These are phyloP conservation scores for Pterocles orientalis DNA, from an alignment of 2,113 vertebrate species.

Conservation along the genomic window DNA sequence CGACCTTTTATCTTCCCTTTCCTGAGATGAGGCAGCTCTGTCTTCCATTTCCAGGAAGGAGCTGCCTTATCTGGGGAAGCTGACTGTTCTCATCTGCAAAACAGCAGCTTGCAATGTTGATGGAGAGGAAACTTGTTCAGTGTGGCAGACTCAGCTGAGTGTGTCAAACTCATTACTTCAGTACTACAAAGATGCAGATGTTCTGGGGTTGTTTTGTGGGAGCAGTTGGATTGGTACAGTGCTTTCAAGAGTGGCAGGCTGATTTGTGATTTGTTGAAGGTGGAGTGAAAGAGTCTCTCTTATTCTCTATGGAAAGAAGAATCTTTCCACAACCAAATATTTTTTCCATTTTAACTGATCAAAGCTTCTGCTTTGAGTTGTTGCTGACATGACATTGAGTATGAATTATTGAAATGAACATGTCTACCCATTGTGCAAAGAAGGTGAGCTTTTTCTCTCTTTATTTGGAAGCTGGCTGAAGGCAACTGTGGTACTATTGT, in stretches of 20 bases:
- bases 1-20: conserved; percentile 43
- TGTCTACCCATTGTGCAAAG: neutral
- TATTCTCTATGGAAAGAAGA: neutral
- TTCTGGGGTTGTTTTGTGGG: neutral
- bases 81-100: neutral
- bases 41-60: conserved; percentile 40
- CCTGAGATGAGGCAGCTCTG: conserved; percentile 32
- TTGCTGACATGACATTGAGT: neutral
- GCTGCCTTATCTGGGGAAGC: conserved; percentile 8
- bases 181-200: neutral
- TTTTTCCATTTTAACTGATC: neutral
- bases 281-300: neutral
- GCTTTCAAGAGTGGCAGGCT: neutral
- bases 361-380: neutral
- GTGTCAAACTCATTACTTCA: neutral
- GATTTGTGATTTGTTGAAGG: neutral
- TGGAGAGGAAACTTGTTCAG: neutral
- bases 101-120: neutral
- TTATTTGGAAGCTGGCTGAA: neutral
- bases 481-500: neutral
- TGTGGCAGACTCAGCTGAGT: neutral
- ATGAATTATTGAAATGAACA: neutral
- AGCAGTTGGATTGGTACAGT: neutral
- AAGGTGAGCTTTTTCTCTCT: neutral
- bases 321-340: neutral